These are phyloP conservation scores for Galerucella calmariensis DNA, from an alignment of 2,888 invertebrate species.

Conservation along the genomic window DNA sequence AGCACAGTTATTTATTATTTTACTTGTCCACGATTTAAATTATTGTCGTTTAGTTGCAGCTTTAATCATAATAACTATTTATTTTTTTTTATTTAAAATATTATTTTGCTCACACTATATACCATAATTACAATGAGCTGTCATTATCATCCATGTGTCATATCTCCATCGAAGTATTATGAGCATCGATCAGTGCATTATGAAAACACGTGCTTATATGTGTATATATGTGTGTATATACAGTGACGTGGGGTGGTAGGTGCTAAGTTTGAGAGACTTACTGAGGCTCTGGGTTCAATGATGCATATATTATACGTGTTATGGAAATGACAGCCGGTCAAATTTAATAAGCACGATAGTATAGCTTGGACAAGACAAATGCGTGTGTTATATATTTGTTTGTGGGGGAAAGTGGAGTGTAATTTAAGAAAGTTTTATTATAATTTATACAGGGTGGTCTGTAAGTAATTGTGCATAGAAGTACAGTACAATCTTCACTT, in stretches of 20 bases:
- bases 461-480: too few relatives aligned
- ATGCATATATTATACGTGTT: not conserved
- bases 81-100: not conserved
- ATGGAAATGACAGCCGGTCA: slow-evolving; percentile 19
- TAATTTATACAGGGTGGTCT: too few relatives aligned
- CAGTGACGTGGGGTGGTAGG: not conserved
- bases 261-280: not conserved
- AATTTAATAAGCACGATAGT: slow-evolving; percentile 10
- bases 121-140: not conserved
- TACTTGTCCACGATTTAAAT: not conserved
- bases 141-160: slow-evolving; percentile 3
- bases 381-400: too few relatives aligned
- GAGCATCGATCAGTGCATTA: slow-evolving; percentile 21
- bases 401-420: not conserved
- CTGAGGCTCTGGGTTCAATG: not conserved
- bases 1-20: slow-evolving; percentile 64
- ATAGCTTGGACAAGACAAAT: slow-evolving; percentile 1
- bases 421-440: not conserved
- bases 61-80: not conserved
- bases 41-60: not conserved
- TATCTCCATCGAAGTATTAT: slow-evolving; percentile 7
- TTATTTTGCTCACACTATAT: not conserved
- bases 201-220: slow-evolving; percentile 8
- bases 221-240: not conserved
- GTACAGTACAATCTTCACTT: too few relatives aligned